Evolutionary conservation across 2,888 invertebrate genomes (phyloP), one percentile per base, ranked within the genome.

Genomic region (Pyralis farinalis): DNA sequence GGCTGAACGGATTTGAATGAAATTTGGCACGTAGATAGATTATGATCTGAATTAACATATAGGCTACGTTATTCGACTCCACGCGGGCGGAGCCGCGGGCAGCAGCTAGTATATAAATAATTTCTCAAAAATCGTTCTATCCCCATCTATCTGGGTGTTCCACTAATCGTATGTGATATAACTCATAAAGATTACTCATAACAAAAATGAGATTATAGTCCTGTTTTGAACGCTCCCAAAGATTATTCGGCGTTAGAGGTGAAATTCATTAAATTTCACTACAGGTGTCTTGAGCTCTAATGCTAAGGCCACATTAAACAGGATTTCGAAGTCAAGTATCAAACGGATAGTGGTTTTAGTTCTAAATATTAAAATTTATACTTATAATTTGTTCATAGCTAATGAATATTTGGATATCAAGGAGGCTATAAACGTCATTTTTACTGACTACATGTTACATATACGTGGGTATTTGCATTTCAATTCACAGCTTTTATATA

Each of bases 371-470:
- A 60, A 71, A 79, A 75, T 77, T 73, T 78, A 77, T 69, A 76
- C 59, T 72, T 78, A 74, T 75, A 82, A 83, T 82, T 82, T 81
- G 74, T 74, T 69, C 52, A 64, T 69, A 66, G 65, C 63, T 54
- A 72, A 78, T 80, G 78, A 83, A 83, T 80, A 80, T 78, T 75
- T 74, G 63, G 69, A 58, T 71, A 72, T 71, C 63, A 64, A 53
- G 44, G 51, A 47, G 62, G 52, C 63, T 52, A 73, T 83, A 71
- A 83, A 78, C 49, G 78, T 78, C 77, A 54, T 47, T 55, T 72
- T 65, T 62, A 60, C 64, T 49, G 56, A 59, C 46, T 52, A 65
- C 62, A 66, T 71, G 74, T 70, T 71, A 74, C 68, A 62, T 60
- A 65, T 60, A 56, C 53, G 52, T 52, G 45, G 49, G 43, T 49